Base-by-base conservation (phyloP, 2,113 vertebrate species). In the Fregetta grallaria region DNA sequence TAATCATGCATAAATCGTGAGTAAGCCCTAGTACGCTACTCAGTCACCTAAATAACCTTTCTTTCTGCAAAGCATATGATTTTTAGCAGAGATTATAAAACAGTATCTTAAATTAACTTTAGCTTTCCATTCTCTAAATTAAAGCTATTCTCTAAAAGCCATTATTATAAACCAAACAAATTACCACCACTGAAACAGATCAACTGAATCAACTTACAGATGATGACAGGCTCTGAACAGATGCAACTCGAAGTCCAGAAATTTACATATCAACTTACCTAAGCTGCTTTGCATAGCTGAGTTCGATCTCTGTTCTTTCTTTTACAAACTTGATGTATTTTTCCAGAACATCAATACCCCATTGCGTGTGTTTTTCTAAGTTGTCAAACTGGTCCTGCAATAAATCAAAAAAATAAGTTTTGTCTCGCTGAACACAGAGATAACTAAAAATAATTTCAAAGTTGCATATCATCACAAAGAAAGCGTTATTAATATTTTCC, bases 261-360 rank as follows among this genome's bases (percentile, higher is more conserved):
- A 13, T 62, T 47, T 10, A 38, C 9, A 8, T 11, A 45, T n/a
- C 74, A n/a, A 96, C 99, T 99, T 97, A 99, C 99, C 99, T 99
- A 98, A 99, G 99, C 95, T 99, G 99, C 97, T 99, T 99, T 98
- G 99, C 99, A 99, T 99, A 99, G 99, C 85, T 99, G 98, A 98
- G 97, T 96, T 99, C 99, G 27, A 99, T 99, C 94, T 99, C 99
- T 9, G 99, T 98, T 94, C 99, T 98, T 85, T 99, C 99, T 97
- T 99, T 99, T 9, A 99, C 99, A 94, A 99, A 99, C 98, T 99
- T 99, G 98, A 98, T 98, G 98, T 99, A 99, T 96, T 98, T 99
- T 93, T 99, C 99, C 90, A 99, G 97, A 88, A 99, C 99, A 80
- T 99, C 99, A 85, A 99, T 99, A 56, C 99, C 99, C 98, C 99